Base-by-base conservation (phyloP, 1,140 invertebrate genomes). In the Drosophila triauraria region DNA sequence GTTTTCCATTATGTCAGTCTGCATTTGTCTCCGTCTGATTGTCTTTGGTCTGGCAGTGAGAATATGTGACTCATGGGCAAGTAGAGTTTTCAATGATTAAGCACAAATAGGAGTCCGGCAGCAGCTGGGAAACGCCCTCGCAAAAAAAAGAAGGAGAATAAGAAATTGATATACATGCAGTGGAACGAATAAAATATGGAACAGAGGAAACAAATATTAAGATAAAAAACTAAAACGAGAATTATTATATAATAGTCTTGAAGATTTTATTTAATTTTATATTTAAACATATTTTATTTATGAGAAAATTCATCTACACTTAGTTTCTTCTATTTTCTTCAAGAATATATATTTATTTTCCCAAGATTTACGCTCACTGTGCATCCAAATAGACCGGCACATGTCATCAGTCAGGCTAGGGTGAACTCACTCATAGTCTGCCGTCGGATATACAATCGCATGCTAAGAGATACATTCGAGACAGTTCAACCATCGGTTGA, bases 321-420 rank as follows among this genome's bases (percentile, higher is more conserved):
- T 13, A 13, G 15, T 12, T 9, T 53, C 8, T 0, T 7, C 8
- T 42, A 9, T 20, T 27, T 27, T n/a, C 12, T 1, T 3, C 1
- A 0, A 4, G n/a, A 17, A 10, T 12, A 12, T 12, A 12, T 13
- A 60, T 61, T n/a, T 3, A 40, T 25, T 56, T 56, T 40, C 2
- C 15, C 4, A 9, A 38, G 32, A 35, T 23, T 5, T 15, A 4
- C 6, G 10, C 7, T 17, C 67, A 72, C 46, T 74, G 54, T 74
- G 15, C 23, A n/a, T 56, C 20, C 35, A 56, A 56, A 40, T 56
- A 56, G 53, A 70, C 38, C 53, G 53, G 67, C 70, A 51, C 44
- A 74, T 74, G 68, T 72, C 70, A 74, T 74, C 70, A 74, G 69
- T 72, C 69, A 72, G 67, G 67, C 67, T 48, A 72, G 23, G 70